Conservation (phyloP, 2,113 vertebrate genomes). For the Tricholaema leucomelas region DNA sequence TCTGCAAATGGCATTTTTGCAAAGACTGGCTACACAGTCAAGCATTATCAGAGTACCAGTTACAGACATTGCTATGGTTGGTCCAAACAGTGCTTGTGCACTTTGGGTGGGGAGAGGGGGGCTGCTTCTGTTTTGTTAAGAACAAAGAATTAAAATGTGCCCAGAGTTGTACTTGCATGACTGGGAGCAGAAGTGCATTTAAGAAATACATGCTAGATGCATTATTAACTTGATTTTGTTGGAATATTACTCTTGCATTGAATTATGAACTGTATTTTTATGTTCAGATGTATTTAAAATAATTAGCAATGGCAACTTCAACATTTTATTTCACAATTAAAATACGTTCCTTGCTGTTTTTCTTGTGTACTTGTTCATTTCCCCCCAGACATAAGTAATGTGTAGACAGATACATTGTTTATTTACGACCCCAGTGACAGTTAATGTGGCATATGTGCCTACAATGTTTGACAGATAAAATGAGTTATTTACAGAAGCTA, state of each 20-base stretch:
- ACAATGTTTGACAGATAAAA: constrained; percentile 59
- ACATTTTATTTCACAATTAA: constrained; percentile 15
- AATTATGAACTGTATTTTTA: constrained; percentile 1
- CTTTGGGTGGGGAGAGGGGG: not conserved
- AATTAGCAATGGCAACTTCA: constrained; percentile 20
- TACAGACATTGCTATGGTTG: not conserved
- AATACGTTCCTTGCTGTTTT: constrained; percentile 9
- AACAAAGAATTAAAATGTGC: not conserved
- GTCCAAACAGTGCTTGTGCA: not conserved
- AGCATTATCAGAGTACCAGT: not conserved
- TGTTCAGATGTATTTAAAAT: constrained; percentile 18
- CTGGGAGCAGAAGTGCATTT: not conserved
- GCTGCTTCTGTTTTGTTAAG: not conserved
- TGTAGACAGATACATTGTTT: constrained; percentile 59
- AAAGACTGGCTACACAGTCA: not conserved
- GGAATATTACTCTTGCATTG: not conserved
- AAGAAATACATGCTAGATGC: not conserved
- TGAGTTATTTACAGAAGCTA: constrained; percentile 61
- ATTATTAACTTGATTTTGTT: not conserved
- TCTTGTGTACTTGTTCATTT: constrained; percentile 40
- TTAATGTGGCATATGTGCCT: constrained; percentile 51
- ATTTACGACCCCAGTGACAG: constrained; percentile 53
- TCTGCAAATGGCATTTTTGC: not conserved
- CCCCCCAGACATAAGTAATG: constrained; percentile 28
- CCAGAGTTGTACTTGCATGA: not conserved